Evolutionary conservation across 2,888 invertebrate species (phyloP), one percentile per base, ranked within the genome.

Genomic region (Leucophenga montana): DNA sequence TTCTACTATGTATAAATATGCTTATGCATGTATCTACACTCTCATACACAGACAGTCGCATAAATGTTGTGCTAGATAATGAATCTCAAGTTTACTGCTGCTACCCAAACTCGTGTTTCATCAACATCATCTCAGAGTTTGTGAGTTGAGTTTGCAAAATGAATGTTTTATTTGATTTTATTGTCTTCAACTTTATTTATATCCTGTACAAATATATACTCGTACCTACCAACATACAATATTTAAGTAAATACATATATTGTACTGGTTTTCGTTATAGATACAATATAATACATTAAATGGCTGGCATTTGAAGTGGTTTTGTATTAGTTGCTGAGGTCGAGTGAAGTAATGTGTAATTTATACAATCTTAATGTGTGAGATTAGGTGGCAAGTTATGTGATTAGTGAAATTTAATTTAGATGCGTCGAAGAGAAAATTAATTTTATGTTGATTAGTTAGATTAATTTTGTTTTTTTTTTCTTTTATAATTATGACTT

Each of bases 151-250:
- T 64, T 64, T 64, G 46, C 48, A 64, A 64, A 61, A 64, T 64
- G 62, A 48, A 64, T 75, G 73, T 72, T 73, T 78, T 79, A 83
- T 82, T 84, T 82, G 81, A 84, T 79, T 84, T 82, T 79, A 83
- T 84, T 82, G 83, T 84, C 83, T 81, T 77, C 79, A 82, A 82
- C 81, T 82, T 82, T 82, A 84, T 84, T 82, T 83, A 82, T 82
- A 82, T 82, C 81, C 84, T 82, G 81, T 79, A 81, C 75, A 82
- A 84, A 83, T 84, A 48, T 2, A 11, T 11, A 22, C 56, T 6
- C n/a, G 16, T 39, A 39, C 14, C 6, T 50, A 50, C 50, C n/a
- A 16, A 50, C 16, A 50, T 50, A n/a, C n/a, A n/a, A n/a, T n/a
- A 50, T 8, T n/a, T 18, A 16, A 6, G 16, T 16, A 50, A n/a